A percentile compares a stretch with the other conserved stretches of the same genome.
Conservation (phyloP, 2,797 vertebrate genomes). For the Antrozous pallidus region DNA sequence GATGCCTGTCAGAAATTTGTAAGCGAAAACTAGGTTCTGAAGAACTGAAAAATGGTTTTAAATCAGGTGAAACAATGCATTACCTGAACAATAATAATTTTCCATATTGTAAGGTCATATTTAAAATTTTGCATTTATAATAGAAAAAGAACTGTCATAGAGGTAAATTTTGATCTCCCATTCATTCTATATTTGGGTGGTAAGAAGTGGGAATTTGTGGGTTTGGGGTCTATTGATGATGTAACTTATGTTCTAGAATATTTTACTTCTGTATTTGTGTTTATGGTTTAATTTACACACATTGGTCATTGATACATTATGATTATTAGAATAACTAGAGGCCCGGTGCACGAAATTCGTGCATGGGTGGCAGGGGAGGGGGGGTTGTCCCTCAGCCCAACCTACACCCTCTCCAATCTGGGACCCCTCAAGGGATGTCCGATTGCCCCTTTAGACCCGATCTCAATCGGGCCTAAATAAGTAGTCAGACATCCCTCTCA, state of each 20-base stretch:
- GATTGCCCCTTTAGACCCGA: too few relatives aligned
- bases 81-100: conserved; percentile 5
- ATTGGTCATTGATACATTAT: not conserved
- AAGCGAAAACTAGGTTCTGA: conserved; percentile 22
- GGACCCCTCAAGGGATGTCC: too few relatives aligned
- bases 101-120: not conserved
- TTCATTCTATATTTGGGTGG: not conserved
- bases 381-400: too few relatives aligned
- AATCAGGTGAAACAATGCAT: not conserved
- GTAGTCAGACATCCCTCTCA: too few relatives aligned
- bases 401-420: too few relatives aligned
- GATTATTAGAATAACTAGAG: conserved; percentile 7
- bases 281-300: not conserved
- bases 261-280: conserved; percentile 5
- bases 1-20: not conserved
- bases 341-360: too few relatives aligned
- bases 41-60: not conserved
- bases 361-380: too few relatives aligned
- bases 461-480: too few relatives aligned
- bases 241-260: not conserved
- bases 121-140: not conserved
- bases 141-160: not conserved
- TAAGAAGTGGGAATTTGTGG: not conserved
- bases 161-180: not conserved
- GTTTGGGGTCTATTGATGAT: not conserved